Conservation (phyloP, 2,797 vertebrate genomes). For the Halcyon chelicuti region DNA sequence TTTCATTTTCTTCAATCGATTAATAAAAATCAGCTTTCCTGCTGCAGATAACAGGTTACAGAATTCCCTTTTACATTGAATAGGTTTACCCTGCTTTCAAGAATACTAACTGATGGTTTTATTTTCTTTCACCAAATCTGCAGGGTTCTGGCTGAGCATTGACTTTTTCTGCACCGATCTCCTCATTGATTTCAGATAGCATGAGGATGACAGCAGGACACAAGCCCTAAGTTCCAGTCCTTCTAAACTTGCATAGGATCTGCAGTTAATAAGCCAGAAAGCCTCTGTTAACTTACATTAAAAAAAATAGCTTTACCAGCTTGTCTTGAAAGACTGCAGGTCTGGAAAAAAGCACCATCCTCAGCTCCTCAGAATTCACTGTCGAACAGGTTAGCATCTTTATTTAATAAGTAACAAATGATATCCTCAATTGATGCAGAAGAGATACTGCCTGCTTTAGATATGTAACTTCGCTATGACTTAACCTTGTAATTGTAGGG, state of each 20-base stretch:
- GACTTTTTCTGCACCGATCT: background rate
- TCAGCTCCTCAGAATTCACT: background rate
- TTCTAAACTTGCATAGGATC: background rate
- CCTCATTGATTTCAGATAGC: background rate
- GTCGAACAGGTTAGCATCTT: background rate
- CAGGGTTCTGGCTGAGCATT: background rate
- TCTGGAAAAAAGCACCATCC: background rate
- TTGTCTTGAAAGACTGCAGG: background rate
- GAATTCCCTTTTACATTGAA: background rate
- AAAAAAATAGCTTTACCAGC: background rate
- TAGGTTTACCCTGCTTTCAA: background rate
- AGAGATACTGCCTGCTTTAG: background rate
- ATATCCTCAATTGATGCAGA: background rate
- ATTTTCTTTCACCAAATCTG: background rate
- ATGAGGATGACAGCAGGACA: background rate
- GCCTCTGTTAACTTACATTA: background rate
- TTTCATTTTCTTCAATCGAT: conserved; percentile 38
- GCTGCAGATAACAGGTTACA: conserved; percentile 28
- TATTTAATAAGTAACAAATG: background rate
- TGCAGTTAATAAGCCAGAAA: background rate
- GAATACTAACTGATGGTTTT: background rate
- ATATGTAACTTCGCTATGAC: background rate
- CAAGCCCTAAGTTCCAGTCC: background rate
- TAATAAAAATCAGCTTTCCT: conserved; percentile 46
- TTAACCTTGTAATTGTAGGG: background rate